Base-by-base conservation (phyloP, 2,888 invertebrate species). In the Nyleta sp. region DNA sequence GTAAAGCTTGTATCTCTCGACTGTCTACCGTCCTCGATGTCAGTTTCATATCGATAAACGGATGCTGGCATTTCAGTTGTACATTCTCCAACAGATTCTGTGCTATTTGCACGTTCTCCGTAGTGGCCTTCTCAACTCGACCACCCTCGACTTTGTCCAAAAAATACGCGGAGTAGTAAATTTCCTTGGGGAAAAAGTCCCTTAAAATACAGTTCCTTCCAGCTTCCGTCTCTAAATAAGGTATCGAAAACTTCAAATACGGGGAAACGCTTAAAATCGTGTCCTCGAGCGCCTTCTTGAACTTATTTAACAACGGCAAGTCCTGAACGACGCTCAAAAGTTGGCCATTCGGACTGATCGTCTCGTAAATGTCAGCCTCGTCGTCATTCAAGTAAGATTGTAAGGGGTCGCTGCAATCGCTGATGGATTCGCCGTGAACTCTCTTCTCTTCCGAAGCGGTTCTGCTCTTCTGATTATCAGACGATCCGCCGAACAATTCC, bases 341-440 rank as follows among this genome's bases (percentile, higher is more conserved):
- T 77, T 92, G 91, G 15, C 84, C 85, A 17, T 83, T 89, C n/a
- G 87, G 86, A 80, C 87, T 88, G 52, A 82, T 82, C 62, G 84
- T 84, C 52, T 85, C 84, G 60, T 90, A 87, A 18, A 91, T 91
- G 22, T 91, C 91, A 0, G 92, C 91, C 20, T 92, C 80, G 44
- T 91, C 91, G 40, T 84, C 91, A 72, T 88, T 92, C 82, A 91
- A 90, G 87, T 92, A 93, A 72, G 89, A 91, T 71, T 90, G 95
- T 50, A 98, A 91, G 0, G 98, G 98, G 91, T 98, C 98, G 75
- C 96, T 96, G 82, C 95, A 95, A 89, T 96, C 96, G 55, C 94
- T 93, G 2, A 96, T 93, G 0, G 94, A 91, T 89, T 94, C 93
- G 2, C 90, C 89, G 33, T 91, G 86, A 48, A 90, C 89, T 60